Evolutionary conservation across 2,888 invertebrate species (phyloP), one percentile per base, ranked within the genome.

Genomic region (Synergus umbraculus): DNA sequence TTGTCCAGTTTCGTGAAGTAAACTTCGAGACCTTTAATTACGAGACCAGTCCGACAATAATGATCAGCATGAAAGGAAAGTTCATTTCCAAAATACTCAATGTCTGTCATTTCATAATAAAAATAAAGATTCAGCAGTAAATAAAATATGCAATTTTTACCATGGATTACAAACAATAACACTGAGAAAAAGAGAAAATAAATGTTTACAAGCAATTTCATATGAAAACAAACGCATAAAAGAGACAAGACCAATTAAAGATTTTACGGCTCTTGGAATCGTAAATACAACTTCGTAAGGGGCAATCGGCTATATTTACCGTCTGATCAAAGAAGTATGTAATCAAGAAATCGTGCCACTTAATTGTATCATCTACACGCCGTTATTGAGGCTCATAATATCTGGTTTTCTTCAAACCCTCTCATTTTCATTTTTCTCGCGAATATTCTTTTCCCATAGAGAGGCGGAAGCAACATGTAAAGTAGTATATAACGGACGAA

Each of bases 301-400:
- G 1, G 37, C 4, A 18, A 43, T 43, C 10, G 13, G 44, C 12
- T 44, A 46, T 67, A 54, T 54, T 54, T 54, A 73, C 37, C 15
- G 69, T 73, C 15, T 37, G 29, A 49, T 73, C 73, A 9, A 41
- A 73, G 49, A 37, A 41, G 54, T 54, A 9, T 73, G 54, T 73
- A 73, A 73, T 73, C 54, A 73, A 73, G 69, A 49, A 49, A 73
- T 54, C 37, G 54, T 54, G 54, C 73, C 37, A 73, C 46, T 69
- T 69, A 69, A 69, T 69, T 69, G 67, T 67, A 69, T 69, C 29
- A 69, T 69, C 46, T 29, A 69, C 69, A 49, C 69, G 44, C 67
- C 44, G 67, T 66, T 66, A 67, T 43, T 18, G 10, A 12, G 60
- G 10, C 12, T 22, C 60, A 22, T 60, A 22, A 9, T 67, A 22